Evolutionary conservation across 2,888 invertebrate species (phyloP).

Genomic region (Phyllotreta cruciferae): DNA sequence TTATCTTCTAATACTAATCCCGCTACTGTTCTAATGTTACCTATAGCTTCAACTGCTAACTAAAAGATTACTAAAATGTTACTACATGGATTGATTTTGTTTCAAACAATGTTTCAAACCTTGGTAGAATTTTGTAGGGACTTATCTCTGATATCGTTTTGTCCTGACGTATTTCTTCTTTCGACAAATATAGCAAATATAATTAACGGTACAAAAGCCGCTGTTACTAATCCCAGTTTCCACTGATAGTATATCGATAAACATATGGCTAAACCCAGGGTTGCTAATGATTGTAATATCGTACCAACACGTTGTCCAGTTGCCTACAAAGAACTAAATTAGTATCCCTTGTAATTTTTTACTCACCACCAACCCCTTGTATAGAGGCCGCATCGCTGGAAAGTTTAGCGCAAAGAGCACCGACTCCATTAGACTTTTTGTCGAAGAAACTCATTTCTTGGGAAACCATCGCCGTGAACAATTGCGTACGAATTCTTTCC

Average conservation of each 20-base stretch:
- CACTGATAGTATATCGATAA: constrained; percentile 76
- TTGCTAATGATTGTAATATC: constrained; percentile 75
- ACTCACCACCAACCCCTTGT: constrained; percentile 70
- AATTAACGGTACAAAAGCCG: constrained; percentile 77
- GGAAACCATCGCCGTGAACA: constrained; percentile 72
- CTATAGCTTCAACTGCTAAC: constrained; percentile 80
- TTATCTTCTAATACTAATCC: constrained; percentile 74
- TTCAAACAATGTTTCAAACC: constrained; percentile 57
- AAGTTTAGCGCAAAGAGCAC: constrained; percentile 75
- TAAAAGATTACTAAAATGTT: constrained; percentile 45
- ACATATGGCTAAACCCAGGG: constrained; percentile 69
- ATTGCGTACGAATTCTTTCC: constrained; percentile 69
- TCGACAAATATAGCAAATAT: constrained; percentile 71
- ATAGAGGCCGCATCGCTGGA: constrained; percentile 80
- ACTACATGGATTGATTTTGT: background rate
- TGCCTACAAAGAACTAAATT: constrained; percentile 63
- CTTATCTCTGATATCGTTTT: constrained; percentile 71
- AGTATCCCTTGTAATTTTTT: background rate
- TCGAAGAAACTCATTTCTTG: constrained; percentile 83
- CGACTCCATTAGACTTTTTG: constrained; percentile 74
- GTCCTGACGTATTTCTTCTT: constrained; percentile 70
- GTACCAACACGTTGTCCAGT: constrained; percentile 84
- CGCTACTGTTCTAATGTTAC: constrained; percentile 79
- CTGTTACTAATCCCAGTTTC: constrained; percentile 75
- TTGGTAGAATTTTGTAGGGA: constrained; percentile 77